Percentiles rank a stretch among this genome's conserved stretches.
phyloP scores from a whole-genome alignment of 2,797 vertebrate species.

The Xenopus petersii region DNA sequence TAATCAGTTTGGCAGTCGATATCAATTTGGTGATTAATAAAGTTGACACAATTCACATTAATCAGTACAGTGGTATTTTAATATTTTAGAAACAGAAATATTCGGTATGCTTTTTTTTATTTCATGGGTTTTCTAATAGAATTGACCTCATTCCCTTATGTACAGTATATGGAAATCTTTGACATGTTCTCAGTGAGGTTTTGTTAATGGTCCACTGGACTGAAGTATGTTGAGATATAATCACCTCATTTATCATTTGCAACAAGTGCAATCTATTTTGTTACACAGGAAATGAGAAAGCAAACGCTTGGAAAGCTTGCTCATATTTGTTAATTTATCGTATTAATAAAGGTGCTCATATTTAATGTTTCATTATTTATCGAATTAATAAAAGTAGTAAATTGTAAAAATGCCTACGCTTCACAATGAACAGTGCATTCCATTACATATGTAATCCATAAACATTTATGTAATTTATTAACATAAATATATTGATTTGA shows the following conservation, averaged over 20 bases:
- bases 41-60: slow-evolving; percentile 17
- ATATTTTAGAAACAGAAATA: slow-evolving; percentile 8
- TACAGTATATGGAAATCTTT: slow-evolving; percentile 29
- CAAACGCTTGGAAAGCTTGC: slow-evolving; percentile 52
- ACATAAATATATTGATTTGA: too few relatives aligned
- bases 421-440: not conserved
- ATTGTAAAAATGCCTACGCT: not conserved
- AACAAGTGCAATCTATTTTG: slow-evolving; percentile 56
- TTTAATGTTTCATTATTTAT: too few relatives aligned
- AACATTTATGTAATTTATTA: too few relatives aligned
- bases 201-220: slow-evolving; percentile 59
- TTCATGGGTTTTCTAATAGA: slow-evolving; percentile 5
- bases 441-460: too few relatives aligned
- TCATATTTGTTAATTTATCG: slow-evolving; percentile 50
- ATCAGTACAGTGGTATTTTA: slow-evolving; percentile 24
- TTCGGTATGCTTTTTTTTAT: slow-evolving; percentile 8
- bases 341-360: slow-evolving; percentile 49
- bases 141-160: slow-evolving; percentile 15
- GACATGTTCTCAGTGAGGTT: slow-evolving; percentile 52
- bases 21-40: slow-evolving; percentile 33
- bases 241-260: slow-evolving; percentile 65
- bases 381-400: too few relatives aligned
- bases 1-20: slow-evolving; percentile 21
- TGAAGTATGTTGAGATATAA: slow-evolving; percentile 61
- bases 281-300: slow-evolving; percentile 56